Conservation (phyloP, 2,113 vertebrate species). For the human (Homo sapiens) region DNA sequence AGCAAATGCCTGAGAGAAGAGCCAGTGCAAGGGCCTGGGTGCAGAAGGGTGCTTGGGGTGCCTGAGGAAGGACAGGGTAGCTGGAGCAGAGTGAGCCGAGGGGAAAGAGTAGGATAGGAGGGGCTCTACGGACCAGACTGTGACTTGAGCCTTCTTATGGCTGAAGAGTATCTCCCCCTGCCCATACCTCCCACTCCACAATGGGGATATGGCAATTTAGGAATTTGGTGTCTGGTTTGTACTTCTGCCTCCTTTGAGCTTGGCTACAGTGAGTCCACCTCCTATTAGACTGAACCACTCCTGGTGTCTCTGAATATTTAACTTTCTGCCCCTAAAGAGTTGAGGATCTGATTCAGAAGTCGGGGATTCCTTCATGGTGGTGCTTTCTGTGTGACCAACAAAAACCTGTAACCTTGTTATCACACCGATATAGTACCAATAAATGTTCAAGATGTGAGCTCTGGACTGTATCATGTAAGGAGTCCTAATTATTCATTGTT, state of each 20-base stretch:
- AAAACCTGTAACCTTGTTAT: neutral
- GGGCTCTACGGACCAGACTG: neutral
- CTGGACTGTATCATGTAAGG: neutral
- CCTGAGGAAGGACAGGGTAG: neutral
- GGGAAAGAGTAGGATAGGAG: neutral
- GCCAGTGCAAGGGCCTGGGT: neutral
- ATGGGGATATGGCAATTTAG: neutral
- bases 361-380: neutral
- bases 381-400: neutral
- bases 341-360: neutral
- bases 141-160: neutral
- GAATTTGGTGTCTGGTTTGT: neutral
- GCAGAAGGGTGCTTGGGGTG: neutral
- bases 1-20: neutral
- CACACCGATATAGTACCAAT: neutral
- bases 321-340: neutral
- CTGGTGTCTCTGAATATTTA: neutral
- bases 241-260: neutral
- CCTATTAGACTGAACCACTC: neutral
- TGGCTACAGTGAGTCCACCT: neutral
- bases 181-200: too few species aligned
- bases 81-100: neutral
- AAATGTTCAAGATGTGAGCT: neutral
- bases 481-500: neutral
- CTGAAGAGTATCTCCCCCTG: neutral